Evolutionary conservation across 2,888 invertebrate species (phyloP).

Genomic region (Hemicrepidius hirtus): DNA sequence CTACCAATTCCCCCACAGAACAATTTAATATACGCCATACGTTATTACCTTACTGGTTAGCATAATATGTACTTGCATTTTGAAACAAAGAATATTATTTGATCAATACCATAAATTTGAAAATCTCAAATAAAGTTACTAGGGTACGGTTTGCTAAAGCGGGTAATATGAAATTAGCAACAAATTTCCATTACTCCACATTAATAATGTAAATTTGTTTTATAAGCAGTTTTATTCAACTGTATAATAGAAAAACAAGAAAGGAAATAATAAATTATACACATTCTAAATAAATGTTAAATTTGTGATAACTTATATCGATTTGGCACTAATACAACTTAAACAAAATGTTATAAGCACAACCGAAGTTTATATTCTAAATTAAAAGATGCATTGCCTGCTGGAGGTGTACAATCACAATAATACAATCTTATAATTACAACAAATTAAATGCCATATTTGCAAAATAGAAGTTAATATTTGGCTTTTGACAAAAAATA

Average conservation of each 20-base stretch:
- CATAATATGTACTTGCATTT: too few relatives aligned
- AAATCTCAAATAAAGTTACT: too few relatives aligned
- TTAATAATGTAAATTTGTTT: background rate
- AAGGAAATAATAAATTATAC: too few relatives aligned
- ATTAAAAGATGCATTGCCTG: slow-evolving; percentile 27
- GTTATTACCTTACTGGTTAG: too few relatives aligned
- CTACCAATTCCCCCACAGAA: too few relatives aligned
- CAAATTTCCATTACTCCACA: too few relatives aligned
- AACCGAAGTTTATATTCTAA: slow-evolving; percentile 34
- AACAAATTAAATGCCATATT: slow-evolving; percentile 37
- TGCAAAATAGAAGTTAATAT: slow-evolving; percentile 38
- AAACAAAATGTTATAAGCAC: slow-evolving; percentile 33
- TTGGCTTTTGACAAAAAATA: slow-evolving; percentile 39
- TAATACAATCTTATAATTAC: slow-evolving; percentile 29
- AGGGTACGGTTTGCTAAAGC: too few relatives aligned
- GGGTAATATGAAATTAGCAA: background rate
- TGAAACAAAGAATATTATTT: too few relatives aligned
- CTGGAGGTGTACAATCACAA: slow-evolving; percentile 44
- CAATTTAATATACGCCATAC: too few relatives aligned
- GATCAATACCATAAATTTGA: too few relatives aligned
- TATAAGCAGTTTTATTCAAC: too few relatives aligned
- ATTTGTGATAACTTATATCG: slow-evolving; percentile 13
- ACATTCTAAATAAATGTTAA: background rate
- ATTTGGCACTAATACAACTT: slow-evolving; percentile 49
- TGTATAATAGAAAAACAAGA: background rate